A percentile compares a stretch with the other conserved stretches of the same genome.
Conservation (phyloP, 2,888 invertebrate species). For the Tetragonisca angustula region DNA sequence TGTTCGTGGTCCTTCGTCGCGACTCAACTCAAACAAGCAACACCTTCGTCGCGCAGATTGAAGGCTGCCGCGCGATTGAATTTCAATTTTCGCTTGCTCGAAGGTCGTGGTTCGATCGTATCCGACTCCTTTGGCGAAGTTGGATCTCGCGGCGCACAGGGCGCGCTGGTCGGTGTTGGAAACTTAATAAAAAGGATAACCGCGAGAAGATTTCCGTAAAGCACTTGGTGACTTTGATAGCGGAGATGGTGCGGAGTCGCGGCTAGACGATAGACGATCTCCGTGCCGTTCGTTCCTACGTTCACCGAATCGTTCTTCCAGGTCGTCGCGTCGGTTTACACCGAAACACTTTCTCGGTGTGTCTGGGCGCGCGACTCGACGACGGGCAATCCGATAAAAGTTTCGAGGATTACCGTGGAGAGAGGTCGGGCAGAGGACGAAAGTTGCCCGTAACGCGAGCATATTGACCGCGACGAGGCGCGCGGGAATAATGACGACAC, state of each 20-base stretch:
- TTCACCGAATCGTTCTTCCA: constrained; percentile 23
- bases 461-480: constrained; percentile 71
- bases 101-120: constrained; percentile 1
- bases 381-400: constrained; percentile 72
- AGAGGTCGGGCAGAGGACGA: constrained; percentile 45
- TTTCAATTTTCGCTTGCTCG: constrained; percentile 50
- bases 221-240: constrained; percentile 48
- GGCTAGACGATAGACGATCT: constrained; percentile 37
- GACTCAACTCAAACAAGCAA: constrained; percentile 3
- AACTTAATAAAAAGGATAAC: constrained; percentile 59
- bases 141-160: not conserved
- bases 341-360: constrained; percentile 51
- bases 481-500: constrained; percentile 73
- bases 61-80: constrained; percentile 31
- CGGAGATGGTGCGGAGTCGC: not conserved
- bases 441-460: constrained; percentile 70
- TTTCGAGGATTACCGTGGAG: constrained; percentile 70
- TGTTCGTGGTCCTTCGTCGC: not conserved
- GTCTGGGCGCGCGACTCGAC: constrained; percentile 34
- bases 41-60: not conserved
- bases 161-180: not conserved
- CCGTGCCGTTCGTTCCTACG: constrained; percentile 3
- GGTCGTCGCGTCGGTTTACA: constrained; percentile 42
- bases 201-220: constrained; percentile 48
- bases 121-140: not conserved